A percentile compares a stretch with the other conserved stretches of the same genome.
Conservation (phyloP, 2,113 vertebrate species). For the Regulus satrapa region DNA sequence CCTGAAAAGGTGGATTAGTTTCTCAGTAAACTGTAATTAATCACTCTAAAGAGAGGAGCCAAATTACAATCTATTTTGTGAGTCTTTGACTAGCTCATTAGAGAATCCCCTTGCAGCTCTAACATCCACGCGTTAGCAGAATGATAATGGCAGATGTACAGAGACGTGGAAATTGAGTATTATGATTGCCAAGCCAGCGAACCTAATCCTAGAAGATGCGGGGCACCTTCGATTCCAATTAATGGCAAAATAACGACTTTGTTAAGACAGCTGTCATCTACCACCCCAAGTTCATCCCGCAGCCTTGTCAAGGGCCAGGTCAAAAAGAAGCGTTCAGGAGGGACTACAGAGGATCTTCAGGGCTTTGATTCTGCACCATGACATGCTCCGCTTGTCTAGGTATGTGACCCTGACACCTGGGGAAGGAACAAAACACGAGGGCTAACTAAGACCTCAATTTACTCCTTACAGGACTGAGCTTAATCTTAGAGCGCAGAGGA, state of each 20-base stretch:
- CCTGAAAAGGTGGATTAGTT: conserved; percentile 52
- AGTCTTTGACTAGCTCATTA: conserved; percentile 42
- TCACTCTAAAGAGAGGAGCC: conserved; percentile 5
- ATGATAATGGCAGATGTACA: conserved; percentile 26
- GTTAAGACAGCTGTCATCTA: neutral
- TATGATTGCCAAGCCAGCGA: neutral
- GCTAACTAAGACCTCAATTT: neutral
- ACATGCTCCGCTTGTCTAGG: accelerated
- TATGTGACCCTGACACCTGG: neutral
- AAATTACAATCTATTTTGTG: conserved; percentile 29
- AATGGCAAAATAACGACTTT: neutral
- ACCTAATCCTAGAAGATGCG: neutral
- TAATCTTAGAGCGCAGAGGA: neutral
- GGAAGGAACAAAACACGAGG: neutral
- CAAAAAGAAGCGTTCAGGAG: accelerated
- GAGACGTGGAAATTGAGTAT: neutral
- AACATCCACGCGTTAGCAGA: conserved; percentile 17
- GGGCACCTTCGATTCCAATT: neutral
- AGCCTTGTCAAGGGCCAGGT: neutral
- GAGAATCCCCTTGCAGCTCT: conserved; percentile 36
- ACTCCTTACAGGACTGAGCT: neutral
- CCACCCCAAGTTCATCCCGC: accelerated
- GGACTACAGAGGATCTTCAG: accelerated
- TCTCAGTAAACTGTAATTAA: conserved; percentile 40
- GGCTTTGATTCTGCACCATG: neutral